Conservation (phyloP, 2,888 invertebrate genomes). For the Allygus modestus region DNA sequence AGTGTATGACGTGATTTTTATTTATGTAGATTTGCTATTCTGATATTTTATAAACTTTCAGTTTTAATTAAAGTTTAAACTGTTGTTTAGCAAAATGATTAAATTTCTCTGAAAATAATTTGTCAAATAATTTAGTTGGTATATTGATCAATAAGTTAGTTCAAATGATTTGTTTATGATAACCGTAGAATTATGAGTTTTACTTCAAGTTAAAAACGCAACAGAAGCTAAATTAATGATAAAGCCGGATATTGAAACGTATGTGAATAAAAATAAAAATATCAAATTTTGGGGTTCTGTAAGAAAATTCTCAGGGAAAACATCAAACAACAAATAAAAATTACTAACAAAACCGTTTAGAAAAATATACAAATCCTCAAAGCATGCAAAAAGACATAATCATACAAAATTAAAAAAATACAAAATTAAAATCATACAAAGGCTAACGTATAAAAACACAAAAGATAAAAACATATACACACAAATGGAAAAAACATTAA, state of each 20-base stretch:
- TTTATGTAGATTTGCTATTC: no score
- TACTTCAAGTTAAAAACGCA: neutral
- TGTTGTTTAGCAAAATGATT: no score
- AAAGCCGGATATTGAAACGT: neutral
- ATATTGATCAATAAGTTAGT: no score
- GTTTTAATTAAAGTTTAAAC: no score
- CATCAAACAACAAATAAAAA: slow-evolving; percentile 53
- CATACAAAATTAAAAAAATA: no score
- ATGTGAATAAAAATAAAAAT: slow-evolving; percentile 21
- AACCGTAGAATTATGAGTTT: no score
- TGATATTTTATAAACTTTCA: no score
- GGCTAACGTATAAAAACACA: slow-evolving; percentile 66
- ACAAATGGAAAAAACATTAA: slow-evolving; percentile 26
- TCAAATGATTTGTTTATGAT: no score
- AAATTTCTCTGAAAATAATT: no score
- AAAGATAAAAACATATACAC: slow-evolving; percentile 15
- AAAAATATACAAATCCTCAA: slow-evolving; percentile 58
- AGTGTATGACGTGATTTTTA: slow-evolving; percentile 26
- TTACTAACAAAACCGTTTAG: slow-evolving; percentile 60
- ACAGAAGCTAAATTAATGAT: neutral
- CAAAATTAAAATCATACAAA: no score
- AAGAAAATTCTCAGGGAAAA: neutral
- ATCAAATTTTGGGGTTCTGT: neutral
- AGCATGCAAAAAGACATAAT: slow-evolving; percentile 52
- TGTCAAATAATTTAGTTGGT: no score